A percentile compares a stretch with the other conserved stretches of the same genome.
These are phyloP conservation scores for Lepidochrysops patricia DNA, from an alignment of 2,888 invertebrate genomes.

Conservation along the genomic window DNA sequence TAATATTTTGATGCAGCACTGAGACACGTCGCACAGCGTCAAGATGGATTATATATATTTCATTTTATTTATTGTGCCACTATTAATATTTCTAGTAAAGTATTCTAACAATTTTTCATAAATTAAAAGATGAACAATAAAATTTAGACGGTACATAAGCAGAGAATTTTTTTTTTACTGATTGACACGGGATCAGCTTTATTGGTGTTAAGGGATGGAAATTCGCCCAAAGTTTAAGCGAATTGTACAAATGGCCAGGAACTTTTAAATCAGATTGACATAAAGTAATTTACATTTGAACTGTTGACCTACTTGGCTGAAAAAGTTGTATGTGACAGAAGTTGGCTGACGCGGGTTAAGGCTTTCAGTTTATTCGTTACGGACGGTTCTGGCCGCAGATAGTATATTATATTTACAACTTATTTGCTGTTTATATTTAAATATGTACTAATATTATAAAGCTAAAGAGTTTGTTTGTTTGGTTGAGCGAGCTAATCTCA, in stretches of 20 bases:
- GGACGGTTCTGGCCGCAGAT: not conserved
- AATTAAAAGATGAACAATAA: not conserved
- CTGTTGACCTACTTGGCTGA: not conserved
- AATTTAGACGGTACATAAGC: no score
- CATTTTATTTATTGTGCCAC: no score
- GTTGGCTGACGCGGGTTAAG: not conserved
- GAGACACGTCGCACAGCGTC: not conserved
- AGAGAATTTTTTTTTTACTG: no score
- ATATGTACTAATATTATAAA: not conserved
- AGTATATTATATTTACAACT: not conserved
- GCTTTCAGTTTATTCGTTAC: not conserved
- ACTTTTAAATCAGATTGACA: not conserved
- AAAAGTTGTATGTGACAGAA: conserved; percentile 11
- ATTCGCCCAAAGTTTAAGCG: no score
- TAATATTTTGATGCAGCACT: not conserved
- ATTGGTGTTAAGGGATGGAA: no score
- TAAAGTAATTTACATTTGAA: not conserved
- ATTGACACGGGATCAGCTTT: no score
- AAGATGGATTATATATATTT: no score
- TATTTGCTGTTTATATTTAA: not conserved
- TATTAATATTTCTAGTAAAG: no score
- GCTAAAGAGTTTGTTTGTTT: no score
- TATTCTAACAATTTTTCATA: no score
- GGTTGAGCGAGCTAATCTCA: no score
- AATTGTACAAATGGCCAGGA: not conserved